Base-by-base conservation (phyloP, 1,140 invertebrate genomes). In the Camponotus vicinus region DNA sequence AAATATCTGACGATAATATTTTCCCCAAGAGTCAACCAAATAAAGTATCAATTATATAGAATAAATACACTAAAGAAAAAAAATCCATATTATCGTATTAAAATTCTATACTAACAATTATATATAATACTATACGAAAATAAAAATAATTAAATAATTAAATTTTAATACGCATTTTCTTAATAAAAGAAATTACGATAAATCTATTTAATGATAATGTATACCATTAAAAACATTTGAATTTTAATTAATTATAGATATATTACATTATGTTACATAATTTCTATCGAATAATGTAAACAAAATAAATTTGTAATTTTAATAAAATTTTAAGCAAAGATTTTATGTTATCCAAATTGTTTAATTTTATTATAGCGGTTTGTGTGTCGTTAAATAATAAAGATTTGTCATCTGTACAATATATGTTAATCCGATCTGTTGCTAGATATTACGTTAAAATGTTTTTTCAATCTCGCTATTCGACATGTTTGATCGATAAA, bases 401-500 rank as follows among this genome's bases (percentile, higher is more conserved):
- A 55, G 37, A 69, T 79, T 67, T 11, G 27, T 27, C 27, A 27
- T 27, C 0, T 69, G 5, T 21, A 27, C 4, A 8, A 82, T 59
- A 49, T 40, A 61, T 55, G 42, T 55, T 21, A 5, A 37, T 67
- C 18, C 40, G 3, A 83, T 34, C 78, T 83, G 55, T 75, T 73
- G 27, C n/a, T 83, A 37, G 34, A 71, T 73, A 55, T 27, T n/a
- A 45, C n/a, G 18, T 64, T 69, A 75, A 64, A 76, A 49, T 87
- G 67, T 59, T 75, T 75, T 49, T 70, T 75, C 37, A 77, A 77
- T 15, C 15, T 67, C 21, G 61, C 5, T 15, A 88, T 80, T 69
- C 70, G 45, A 45, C 15, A 86, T 45, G 92, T 91, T 92, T 92
- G 92, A 59, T 92, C 92, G 91, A 92, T 92, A 82, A 37, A 34